Percentiles rank a stretch among this genome's conserved stretches.
Evolutionary conservation across 2,113 vertebrate genomes (phyloP).

Genomic region (Speoplatyrhinus poulsoni): DNA sequence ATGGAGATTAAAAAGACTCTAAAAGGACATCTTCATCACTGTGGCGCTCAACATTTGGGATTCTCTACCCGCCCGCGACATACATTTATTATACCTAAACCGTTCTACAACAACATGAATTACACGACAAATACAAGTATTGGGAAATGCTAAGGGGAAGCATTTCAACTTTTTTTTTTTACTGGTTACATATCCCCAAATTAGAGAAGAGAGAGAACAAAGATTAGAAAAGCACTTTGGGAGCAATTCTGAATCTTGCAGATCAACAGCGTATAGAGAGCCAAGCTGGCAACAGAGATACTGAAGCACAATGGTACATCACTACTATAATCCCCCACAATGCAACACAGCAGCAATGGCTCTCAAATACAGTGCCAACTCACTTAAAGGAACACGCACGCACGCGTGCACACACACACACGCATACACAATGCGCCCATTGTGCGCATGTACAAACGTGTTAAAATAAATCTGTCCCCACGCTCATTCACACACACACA

Average conservation of each 20-base stretch:
- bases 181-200: conserved; percentile 49
- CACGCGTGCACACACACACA: not conserved
- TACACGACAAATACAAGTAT: conserved; percentile 32
- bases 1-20: conserved; percentile 24
- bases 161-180: conserved; percentile 9
- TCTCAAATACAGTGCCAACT: conserved; percentile 43
- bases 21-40: conserved; percentile 17
- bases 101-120: conserved; percentile 21
- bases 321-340: conserved; percentile 59
- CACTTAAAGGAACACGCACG: conserved; percentile 29
- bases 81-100: conserved; percentile 32
- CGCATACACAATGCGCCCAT: too few species aligned
- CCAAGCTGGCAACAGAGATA: conserved; percentile 69
- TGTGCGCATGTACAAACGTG: too few species aligned
- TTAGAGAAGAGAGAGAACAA: conserved; percentile 29
- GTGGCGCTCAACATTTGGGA: not conserved
- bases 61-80: not conserved
- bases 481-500: not conserved
- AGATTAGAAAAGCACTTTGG: conserved; percentile 66
- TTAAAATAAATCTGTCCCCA: conserved; percentile 15
- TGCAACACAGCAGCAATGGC: conserved; percentile 45
- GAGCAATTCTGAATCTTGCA: conserved; percentile 69
- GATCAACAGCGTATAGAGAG: conserved; percentile 65
- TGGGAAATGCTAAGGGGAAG: conserved; percentile 43
- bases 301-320: conserved; percentile 60